Conservation (phyloP, 2,797 vertebrate species). For the Megaceryle alcyon region DNA sequence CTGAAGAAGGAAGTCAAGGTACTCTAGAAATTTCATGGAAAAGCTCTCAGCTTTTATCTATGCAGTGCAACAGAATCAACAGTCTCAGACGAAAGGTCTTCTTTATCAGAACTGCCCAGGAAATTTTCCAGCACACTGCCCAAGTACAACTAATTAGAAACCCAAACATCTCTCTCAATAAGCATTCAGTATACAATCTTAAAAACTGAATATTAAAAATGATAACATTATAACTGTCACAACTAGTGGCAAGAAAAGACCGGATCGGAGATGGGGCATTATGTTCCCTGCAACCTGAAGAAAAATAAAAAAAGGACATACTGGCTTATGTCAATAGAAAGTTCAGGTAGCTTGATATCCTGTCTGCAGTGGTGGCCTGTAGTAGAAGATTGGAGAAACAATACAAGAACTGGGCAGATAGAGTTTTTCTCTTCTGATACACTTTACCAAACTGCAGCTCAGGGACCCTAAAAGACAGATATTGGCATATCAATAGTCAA, state of each 20-base stretch:
- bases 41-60: not conserved
- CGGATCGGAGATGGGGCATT: not conserved
- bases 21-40: not conserved
- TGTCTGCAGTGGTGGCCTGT: not conserved
- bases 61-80: not conserved
- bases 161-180: not conserved
- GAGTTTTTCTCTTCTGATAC: not conserved
- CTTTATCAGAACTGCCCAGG: not conserved
- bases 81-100: not conserved
- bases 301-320: not conserved
- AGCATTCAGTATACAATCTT: not conserved
- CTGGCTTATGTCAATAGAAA: not conserved
- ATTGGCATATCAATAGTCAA: not conserved
- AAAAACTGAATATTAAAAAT: not conserved
- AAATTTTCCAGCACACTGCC: not conserved
- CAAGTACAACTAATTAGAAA: not conserved
- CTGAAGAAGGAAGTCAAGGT: not conserved
- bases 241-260: not conserved
- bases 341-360: fast-evolving
- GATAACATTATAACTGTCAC: not conserved
- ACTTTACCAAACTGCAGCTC: not conserved
- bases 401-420: not conserved
- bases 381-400: not conserved
- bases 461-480: not conserved
- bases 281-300: not conserved